Base-by-base conservation (phyloP, 2,797 vertebrate genomes). In the Graptemys geographica region DNA sequence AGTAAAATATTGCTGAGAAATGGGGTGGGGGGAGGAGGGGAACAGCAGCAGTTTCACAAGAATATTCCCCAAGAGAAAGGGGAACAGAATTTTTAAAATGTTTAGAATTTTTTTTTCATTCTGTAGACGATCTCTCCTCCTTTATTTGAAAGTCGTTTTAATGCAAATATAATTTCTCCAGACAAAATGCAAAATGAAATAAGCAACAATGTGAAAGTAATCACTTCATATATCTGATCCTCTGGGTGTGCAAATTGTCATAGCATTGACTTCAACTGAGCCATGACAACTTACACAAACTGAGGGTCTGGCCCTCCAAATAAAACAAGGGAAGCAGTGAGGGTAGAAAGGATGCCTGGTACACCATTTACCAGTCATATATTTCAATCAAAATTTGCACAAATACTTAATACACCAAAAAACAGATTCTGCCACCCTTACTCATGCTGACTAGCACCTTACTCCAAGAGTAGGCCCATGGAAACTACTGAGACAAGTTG, bases 1-100 rank as follows among this genome's bases (percentile, higher is more conserved):
- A 59, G 81, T 81, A 92, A 94, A 81, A 90, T 47, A 79, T 47
- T 57, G 51, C 62, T 90, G 79, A 52, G 90, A 93, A 89, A 9
- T 83, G 74, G 91, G 91, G 21, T 84, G 21, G 79, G 47, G 25
- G 44, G 84, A 33, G 65, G 90, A n/a, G 91, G 9, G 84, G n/a
- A 13, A 21, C 90, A 3, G 7, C 83, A 74, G n/a, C 47, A 93
- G 81, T 49, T 41, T 81, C 33, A 16, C 12, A 51, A 41, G 89
- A 86, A 79, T 37, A 1, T 49, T 5, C 6, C 88, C 57, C 27
- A 15, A 51, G 8, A 89, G 69, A 11, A 79, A 18, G 31, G 72
- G 33, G 79, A 96, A 90, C 27, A 25, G 11, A 87, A 62, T 83
- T 59, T 5, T 79, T 72, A 11, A 79, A 82, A 74, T 79, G 5